Evolutionary conservation across 2,888 invertebrate genomes (phyloP).

Genomic region (Chrysodeixis includens): DNA sequence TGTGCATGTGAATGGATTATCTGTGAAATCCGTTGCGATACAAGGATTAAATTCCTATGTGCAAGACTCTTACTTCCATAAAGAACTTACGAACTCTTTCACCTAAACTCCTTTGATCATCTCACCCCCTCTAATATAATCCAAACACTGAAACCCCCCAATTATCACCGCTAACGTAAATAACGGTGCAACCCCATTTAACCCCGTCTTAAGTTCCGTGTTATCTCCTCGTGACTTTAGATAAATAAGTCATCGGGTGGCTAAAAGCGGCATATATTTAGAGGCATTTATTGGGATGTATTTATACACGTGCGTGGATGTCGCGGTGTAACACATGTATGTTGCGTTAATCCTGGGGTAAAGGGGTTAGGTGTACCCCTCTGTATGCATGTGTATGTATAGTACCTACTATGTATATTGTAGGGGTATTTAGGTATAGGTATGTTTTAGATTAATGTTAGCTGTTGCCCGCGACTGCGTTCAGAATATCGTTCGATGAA

Average conservation of each 20-base stretch:
- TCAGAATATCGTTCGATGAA: too few species aligned
- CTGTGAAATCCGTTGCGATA: too few species aligned
- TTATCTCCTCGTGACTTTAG: background rate
- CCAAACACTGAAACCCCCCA: background rate
- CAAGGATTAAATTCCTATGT: too few species aligned
- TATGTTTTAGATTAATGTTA: too few species aligned
- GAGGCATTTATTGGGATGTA: background rate
- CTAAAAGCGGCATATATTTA: constrained; percentile 3
- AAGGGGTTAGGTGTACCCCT: background rate
- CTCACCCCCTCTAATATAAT: background rate
- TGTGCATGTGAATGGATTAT: too few species aligned
- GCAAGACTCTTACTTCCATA: too few species aligned
- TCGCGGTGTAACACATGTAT: background rate
- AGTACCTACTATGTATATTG: background rate
- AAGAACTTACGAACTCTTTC: too few species aligned
- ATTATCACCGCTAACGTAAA: background rate
- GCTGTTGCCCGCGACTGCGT: too few species aligned
- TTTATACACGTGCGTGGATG: background rate
- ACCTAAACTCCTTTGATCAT: background rate
- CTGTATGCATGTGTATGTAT: background rate
- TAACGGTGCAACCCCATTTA: constrained; percentile 3
- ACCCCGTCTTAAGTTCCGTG: background rate
- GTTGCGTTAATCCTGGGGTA: background rate
- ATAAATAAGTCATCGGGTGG: constrained; percentile 4
- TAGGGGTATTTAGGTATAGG: too few species aligned